Base-by-base conservation (phyloP, 2,888 invertebrate species). In the Euclidia mi region DNA sequence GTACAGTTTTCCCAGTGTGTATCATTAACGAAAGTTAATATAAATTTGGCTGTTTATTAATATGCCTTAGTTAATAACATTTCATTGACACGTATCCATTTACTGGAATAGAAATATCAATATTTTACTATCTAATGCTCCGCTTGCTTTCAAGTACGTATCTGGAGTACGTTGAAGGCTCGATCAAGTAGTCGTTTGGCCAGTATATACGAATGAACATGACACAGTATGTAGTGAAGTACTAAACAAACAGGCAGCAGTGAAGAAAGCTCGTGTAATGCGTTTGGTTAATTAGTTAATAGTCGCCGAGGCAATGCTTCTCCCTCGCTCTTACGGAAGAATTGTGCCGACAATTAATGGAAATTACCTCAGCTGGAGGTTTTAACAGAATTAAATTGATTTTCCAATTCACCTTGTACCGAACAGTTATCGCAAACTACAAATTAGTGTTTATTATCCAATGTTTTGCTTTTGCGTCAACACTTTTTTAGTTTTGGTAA, bases 281-380 rank as follows among this genome's bases (percentile, higher is more conserved):
- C 45, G 66, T 78, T 77, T 70, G 66, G 63, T 87, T 85, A 89
- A 87, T 87, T 87, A 88, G 80, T 82, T 85, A 85, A 85, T 84
- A 79, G 85, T 79, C 73, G 69, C 65, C 64, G 57, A 65, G 59
- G 65, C 64, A 61, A 37, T 47, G 49, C 53, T 76, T 71, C 70
- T 66, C 66, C 75, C 78, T 71, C 78, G 56, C 78, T 78, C 79
- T 71, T 62, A 48, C 59, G 65, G 77, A 84, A 81, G 82, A 84
- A 85, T 82, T 78, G 78, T 82, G 71, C 66, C 69, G 77, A 74
- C 84, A 87, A 88, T 90, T 85, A 89, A 90, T 87, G 85, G 81
- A 88, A 89, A 90, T 90, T 88, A 87, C 87, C 84, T 80, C 85
- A 84, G 87, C 84, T 87, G 85, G 81, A 79, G 76, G 81, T 79